Conservation (phyloP, 1,140 invertebrate species). For the Saxidomus purpurata region DNA sequence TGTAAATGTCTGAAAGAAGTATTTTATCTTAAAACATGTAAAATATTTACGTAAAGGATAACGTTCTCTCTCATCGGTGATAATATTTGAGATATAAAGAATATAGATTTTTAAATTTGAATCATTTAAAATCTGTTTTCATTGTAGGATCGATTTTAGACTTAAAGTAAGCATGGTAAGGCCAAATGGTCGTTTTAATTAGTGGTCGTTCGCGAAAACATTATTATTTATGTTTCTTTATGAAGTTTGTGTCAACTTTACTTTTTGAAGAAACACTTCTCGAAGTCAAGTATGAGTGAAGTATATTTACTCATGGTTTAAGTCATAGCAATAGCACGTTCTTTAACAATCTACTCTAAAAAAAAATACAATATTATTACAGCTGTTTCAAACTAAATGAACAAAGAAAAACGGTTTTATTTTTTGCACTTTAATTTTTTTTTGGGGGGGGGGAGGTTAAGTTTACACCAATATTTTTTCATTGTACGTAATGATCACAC, state of each 20-base stretch:
- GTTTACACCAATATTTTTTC: too few species aligned
- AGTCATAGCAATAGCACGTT: too few species aligned
- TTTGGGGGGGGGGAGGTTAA: too few species aligned
- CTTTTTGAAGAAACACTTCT: neutral
- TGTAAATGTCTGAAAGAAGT: neutral
- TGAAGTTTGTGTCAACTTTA: neutral
- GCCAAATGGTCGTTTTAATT: neutral
- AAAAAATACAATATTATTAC: too few species aligned
- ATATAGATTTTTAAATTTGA: neutral
- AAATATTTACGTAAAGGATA: neutral
- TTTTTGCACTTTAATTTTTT: too few species aligned
- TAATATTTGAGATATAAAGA: neutral
- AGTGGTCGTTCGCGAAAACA: neutral
- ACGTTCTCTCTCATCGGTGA: neutral
- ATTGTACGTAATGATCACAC: too few species aligned
- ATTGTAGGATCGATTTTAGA: neutral
- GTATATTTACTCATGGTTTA: neutral
- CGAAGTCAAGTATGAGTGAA: neutral
- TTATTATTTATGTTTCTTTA: neutral
- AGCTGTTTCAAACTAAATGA: too few species aligned
- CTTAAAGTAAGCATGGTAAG: neutral
- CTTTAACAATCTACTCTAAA: too few species aligned
- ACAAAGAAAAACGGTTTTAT: too few species aligned
- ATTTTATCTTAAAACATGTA: neutral
- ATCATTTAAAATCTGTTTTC: neutral